Base-by-base conservation (phyloP, 1,140 invertebrate genomes). In the Drosophila triauraria region DNA sequence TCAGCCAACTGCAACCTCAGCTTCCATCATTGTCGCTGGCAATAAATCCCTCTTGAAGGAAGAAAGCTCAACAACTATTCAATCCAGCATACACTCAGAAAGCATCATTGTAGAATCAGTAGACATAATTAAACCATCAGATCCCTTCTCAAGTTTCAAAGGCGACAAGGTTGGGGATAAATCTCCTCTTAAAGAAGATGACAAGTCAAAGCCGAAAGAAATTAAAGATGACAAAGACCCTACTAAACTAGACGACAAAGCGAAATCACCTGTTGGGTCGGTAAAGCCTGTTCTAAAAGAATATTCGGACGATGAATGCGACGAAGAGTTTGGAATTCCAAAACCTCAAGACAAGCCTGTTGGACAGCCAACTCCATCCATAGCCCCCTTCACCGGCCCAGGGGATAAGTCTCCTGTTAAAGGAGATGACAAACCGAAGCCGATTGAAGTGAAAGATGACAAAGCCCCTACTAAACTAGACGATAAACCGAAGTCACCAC, bases 231-330 rank as follows among this genome's bases (percentile, higher is more conserved):
- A 47, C 12, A 57, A 23, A 42, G 8, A 9, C 6, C 17, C 54
- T 10, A 42, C 17, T 46, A 47, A 48, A 1, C 4, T 30, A 47
- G 67, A 59, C 5, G 53, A 71, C 13, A 76, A 59, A 25, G 3
- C 30, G 8, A 57, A 59, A 10, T 44, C 23, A 0, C 54, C 38
- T 13, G 12, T 32, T 7, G 5, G 0, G 12, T 32, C 10, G 32
- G n/a, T 30, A 7, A 30, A 30, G 27, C 27, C 27, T 30, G 0
- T 30, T 30, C 27, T 6, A 30, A 5, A 30, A 6, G 27, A 30
- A 30, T 30, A 30, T 30, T 30, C 0, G 4, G 56, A 60, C 46
- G 62, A 74, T 10, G 46, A 62, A 30, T 42, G 43, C 6, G 27
- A 30, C 27, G 27, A 30, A 30, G 27, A 30, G 27, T 30, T 30